Evolutionary conservation across 1,140 invertebrate species (phyloP), one percentile per base, ranked within the genome.

Genomic region (Dolichoris vasculosae): DNA sequence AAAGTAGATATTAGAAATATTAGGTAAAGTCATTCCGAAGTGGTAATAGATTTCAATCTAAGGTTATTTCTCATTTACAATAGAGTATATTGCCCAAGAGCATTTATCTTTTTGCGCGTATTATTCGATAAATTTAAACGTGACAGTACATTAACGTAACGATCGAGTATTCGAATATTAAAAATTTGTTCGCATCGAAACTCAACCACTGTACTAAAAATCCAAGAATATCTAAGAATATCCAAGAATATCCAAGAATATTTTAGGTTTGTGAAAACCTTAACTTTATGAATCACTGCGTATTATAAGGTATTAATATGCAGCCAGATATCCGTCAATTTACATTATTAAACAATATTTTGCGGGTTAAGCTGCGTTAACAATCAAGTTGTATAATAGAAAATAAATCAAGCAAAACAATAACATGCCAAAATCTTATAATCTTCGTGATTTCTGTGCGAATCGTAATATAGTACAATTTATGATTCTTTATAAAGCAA

Each of bases 401-500:
- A 43, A n/a, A 73, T 73, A 73, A 73, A 73, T 73, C 69, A 73
- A 73, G 23, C 38, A 0, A 17, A 73, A 73, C 69, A 73, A 73
- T 73, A 43, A 43, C 69, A 43, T 73, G 69, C 69, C 69, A 73
- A 73, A 73, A 73, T 73, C 69, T 73, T 73, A 38, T 73, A 43
- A 43, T 43, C 38, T 73, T 73, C 23, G 69, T 43, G 69, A 73
- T 73, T 73, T 13, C 38, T 73, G 69, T 73, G 69, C 69, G 40
- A 73, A 43, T 40, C 43, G 69, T 73, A 26, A n/a, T 73, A 20
- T 43, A 38, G 38, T 40, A 13, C 43, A 73, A 73, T 73, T 73
- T 73, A 73, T 73, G 69, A n/a, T 73, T 40, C 69, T 73, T 73
- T 73, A 73, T 73, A 73, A 73, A 73, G 69, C 38, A 73, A 73